Conservation (phyloP, 2,888 invertebrate genomes). For the Lingula anatina region DNA sequence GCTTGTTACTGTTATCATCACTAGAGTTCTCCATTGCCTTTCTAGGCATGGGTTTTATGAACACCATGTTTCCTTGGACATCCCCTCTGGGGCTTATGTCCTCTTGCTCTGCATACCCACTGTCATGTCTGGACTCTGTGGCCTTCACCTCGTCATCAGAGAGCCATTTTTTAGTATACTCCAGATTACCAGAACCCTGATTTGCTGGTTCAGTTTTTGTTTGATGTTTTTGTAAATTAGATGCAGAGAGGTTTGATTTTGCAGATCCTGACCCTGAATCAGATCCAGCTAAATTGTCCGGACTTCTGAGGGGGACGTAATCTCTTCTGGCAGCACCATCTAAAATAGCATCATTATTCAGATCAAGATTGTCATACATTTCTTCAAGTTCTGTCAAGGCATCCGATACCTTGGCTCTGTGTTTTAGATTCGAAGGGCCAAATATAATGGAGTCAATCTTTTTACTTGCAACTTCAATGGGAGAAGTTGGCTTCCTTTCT, state of each 20-base stretch:
- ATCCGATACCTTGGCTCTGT: slow-evolving; percentile 30
- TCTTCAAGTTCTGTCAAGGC: slow-evolving; percentile 40
- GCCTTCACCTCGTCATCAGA: background rate
- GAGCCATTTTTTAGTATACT: background rate
- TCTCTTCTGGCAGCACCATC: slow-evolving; percentile 13
- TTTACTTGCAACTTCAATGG: no score
- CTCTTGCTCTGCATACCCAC: background rate
- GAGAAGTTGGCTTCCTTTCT: no score
- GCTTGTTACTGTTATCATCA: background rate
- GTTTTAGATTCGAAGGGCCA: no score
- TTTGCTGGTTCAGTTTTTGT: background rate
- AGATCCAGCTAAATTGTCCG: no score
- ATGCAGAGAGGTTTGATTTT: no score
- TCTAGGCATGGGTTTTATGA: no score
- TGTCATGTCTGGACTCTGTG: background rate
- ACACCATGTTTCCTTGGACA: no score
- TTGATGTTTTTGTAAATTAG: no score
- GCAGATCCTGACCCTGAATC: no score
- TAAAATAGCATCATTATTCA: slow-evolving; percentile 23
- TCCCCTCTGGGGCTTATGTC: background rate
- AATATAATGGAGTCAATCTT: no score
- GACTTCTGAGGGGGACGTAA: background rate
- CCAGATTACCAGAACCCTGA: background rate
- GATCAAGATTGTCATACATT: slow-evolving; percentile 34
- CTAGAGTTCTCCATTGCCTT: background rate